These are phyloP conservation scores for Anarsia innoxiella DNA, from an alignment of 2,888 invertebrate genomes.

Conservation along the genomic window DNA sequence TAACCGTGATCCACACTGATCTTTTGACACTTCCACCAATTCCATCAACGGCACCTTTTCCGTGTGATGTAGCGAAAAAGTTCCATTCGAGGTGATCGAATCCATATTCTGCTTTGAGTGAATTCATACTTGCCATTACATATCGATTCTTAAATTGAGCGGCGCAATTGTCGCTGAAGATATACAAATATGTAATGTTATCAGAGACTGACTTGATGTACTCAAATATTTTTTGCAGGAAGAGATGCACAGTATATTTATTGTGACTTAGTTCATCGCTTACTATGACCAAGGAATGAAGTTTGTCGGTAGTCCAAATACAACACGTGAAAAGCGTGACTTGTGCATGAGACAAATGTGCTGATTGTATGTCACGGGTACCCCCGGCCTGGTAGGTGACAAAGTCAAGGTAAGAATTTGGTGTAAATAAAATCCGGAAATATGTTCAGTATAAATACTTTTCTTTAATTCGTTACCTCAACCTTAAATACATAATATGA, in stretches of 20 bases:
- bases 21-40: slow-evolving; percentile 20
- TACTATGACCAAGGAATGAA: slow-evolving; percentile 4
- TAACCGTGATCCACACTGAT: slow-evolving; percentile 19
- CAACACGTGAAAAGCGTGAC: slow-evolving; percentile 9
- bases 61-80: slow-evolving; percentile 17
- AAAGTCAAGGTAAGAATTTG: too few species aligned
- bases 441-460: too few species aligned
- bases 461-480: too few species aligned
- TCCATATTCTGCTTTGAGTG: not conserved
- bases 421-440: too few species aligned
- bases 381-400: too few species aligned
- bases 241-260: slow-evolving; percentile 21
- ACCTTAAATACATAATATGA: too few species aligned
- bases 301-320: slow-evolving; percentile 5
- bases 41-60: slow-evolving; percentile 24
- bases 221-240: slow-evolving; percentile 19
- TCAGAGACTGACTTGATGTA: slow-evolving; percentile 13
- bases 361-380: slow-evolving; percentile 15
- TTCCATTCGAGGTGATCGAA: slow-evolving; percentile 7
- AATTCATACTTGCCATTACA: slow-evolving; percentile 18
- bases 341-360: slow-evolving; percentile 14
- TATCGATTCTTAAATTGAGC: slow-evolving; percentile 23
- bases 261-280: slow-evolving; percentile 16
- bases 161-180: slow-evolving; percentile 19
- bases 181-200: slow-evolving; percentile 16